These are phyloP conservation scores for Chlorodrepanis virens DNA, from an alignment of 2,113 vertebrate species.

Conservation along the genomic window DNA sequence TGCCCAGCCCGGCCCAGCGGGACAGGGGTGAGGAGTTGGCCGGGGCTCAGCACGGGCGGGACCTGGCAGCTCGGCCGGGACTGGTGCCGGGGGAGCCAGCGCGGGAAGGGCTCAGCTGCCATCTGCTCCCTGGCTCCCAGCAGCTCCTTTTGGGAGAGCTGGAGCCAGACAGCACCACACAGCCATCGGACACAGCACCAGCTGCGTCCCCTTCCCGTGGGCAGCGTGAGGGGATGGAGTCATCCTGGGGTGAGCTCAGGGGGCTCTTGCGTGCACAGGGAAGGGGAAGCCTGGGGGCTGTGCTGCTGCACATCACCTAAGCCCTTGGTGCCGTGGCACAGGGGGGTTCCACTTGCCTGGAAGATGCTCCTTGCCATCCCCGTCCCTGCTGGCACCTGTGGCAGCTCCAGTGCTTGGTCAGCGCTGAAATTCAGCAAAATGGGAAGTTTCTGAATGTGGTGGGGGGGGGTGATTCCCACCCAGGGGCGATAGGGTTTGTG, in stretches of 20 bases:
- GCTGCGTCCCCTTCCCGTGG: background rate
- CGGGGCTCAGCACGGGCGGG: background rate
- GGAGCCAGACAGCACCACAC: accelerated
- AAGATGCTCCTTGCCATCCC: background rate
- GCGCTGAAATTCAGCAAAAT: background rate
- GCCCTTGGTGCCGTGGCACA: background rate
- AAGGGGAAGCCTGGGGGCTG: background rate
- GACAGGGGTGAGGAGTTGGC: background rate
- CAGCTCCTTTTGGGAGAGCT: background rate
- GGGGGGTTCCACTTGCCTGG: background rate
- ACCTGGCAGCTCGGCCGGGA: background rate
- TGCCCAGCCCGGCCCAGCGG: background rate
- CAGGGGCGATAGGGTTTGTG: background rate
- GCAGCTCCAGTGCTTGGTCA: background rate
- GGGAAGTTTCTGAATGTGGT: background rate
- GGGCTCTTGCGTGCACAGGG: background rate
- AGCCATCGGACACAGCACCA: accelerated
- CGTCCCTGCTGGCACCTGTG: background rate
- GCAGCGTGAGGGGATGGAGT: accelerated
- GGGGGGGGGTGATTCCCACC: background rate
- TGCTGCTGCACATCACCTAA: background rate
- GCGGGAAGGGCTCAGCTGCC: background rate
- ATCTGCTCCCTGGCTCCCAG: slow-evolving; percentile 23
- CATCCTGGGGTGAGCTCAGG: background rate
- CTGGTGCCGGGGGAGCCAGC: background rate